Evolutionary conservation across 2,888 invertebrate genomes (phyloP).

Genomic region (Polydrusus tereticollis): DNA sequence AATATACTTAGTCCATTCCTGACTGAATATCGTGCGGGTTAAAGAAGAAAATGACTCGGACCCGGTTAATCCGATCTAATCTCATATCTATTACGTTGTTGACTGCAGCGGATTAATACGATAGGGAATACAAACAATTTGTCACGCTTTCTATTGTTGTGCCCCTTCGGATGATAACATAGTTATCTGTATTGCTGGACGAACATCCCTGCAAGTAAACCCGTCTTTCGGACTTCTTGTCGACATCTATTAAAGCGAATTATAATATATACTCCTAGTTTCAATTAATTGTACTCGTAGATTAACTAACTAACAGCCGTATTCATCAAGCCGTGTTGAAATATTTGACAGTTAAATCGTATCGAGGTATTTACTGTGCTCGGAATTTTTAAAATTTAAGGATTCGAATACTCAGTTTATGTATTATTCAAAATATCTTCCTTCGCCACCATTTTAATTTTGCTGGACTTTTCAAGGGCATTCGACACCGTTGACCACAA

Average conservation of each 20-base stretch:
- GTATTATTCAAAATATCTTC: no score
- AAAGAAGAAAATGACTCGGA: constrained; percentile 35
- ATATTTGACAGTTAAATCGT: no score
- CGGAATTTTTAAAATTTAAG: no score
- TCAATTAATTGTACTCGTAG: no score
- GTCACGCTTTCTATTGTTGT: constrained; percentile 64
- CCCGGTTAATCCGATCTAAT: constrained; percentile 60
- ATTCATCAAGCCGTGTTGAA: no score
- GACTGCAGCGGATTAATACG: constrained; percentile 65
- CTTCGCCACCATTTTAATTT: no score
- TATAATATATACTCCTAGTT: constrained; percentile 16
- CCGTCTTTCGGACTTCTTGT: constrained; percentile 8
- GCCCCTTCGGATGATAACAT: constrained; percentile 62
- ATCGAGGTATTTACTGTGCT: no score
- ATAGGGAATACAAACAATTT: constrained; percentile 66
- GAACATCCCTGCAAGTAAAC: constrained; percentile 33
- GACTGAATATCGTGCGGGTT: constrained; percentile 3
- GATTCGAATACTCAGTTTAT: no score
- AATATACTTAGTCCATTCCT: background rate
- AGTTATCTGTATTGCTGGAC: constrained; percentile 63
- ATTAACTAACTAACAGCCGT: no score
- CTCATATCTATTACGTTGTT: constrained; percentile 66
- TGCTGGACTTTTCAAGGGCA: no score
- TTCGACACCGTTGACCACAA: no score
- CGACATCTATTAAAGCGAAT: constrained; percentile 46